Base-by-base conservation (phyloP, 1,140 invertebrate genomes). In the Diprion similis region DNA sequence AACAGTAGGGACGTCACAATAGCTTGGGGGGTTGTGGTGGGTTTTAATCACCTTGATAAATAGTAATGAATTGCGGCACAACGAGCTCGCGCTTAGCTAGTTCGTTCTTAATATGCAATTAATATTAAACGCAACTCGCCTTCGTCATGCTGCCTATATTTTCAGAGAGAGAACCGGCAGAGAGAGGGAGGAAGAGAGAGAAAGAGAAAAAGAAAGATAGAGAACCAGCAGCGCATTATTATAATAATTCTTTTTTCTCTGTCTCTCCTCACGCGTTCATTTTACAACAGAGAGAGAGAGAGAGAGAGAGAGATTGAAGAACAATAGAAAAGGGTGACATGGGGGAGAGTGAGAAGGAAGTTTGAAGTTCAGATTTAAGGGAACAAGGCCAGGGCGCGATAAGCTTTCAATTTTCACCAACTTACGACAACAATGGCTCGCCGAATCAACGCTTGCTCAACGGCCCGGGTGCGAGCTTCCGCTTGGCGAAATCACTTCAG, bases 31-130 rank as follows among this genome's bases (percentile, higher is more conserved):
- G 24, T 37, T 1, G 69, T 75, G 78, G 77, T 79, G 78, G 78
- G 72, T 82, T 85, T 86, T 85, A 85, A 87, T 86, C 82, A 86
- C 80, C 76, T 79, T 79, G 83, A 86, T 87, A 85, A 87, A 87
- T 87, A 86, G 86, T 87, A 87, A 86, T 83, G 85, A 84, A 80
- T 75, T 70, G 77, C n/a, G 11, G 11, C 51, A 17, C 4, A 59
- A 78, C 77, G 77, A 77, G 78, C 81, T 80, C 79, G 77, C 79
- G 78, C 79, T 81, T 82, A 83, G 84, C 85, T 85, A 81, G 80
- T 84, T 81, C 80, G 84, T 85, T 87, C 86, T 86, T 87, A 86
- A 87, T 86, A 84, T 79, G 82, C 86, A 85, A 87, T 87, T 86
- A 84, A 87, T 87, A 87, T 87, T 87, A 84, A 87, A 83, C 75